A percentile compares a stretch with the other conserved stretches of the same genome.
Evolutionary conservation across 2,113 vertebrate species (phyloP).

Genomic region (Brachypodius melanocephalos): DNA sequence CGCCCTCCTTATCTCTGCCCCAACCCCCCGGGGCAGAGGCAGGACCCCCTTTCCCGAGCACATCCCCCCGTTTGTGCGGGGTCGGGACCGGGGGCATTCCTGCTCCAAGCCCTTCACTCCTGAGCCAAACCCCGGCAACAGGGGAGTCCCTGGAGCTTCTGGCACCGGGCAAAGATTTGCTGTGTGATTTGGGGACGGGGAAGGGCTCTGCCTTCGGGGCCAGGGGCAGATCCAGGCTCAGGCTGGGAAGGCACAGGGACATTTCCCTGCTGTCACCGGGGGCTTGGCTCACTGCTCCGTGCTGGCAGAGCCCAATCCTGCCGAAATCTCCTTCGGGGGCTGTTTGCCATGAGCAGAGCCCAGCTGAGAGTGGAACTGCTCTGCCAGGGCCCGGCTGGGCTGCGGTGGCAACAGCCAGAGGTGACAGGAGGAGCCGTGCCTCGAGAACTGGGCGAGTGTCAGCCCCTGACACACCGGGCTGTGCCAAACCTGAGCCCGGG

Average conservation of each 20-base stretch:
- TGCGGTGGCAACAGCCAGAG: fast-evolving
- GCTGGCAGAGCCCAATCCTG: neutral
- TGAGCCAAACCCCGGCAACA: neutral
- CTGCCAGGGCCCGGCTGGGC: neutral
- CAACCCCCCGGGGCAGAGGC: neutral
- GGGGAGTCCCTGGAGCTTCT: fast-evolving
- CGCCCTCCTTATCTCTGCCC: neutral
- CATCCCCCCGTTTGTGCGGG: fast-evolving
- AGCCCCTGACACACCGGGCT: neutral
- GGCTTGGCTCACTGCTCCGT: neutral
- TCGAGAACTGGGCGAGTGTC: fast-evolving
- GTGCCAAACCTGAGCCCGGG: neutral
- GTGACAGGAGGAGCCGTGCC: fast-evolving
- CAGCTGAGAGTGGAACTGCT: neutral
- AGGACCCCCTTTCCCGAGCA: neutral
- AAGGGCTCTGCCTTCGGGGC: neutral
- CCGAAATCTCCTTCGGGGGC: fast-evolving
- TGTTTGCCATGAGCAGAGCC: neutral
- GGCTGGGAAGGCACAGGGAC: neutral
- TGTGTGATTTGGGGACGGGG: neutral
- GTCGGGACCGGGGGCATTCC: neutral
- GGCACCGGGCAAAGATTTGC: neutral
- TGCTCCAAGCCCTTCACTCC: neutral
- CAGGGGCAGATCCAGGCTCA: fast-evolving
- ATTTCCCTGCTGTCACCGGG: neutral